These are phyloP conservation scores for Phylloscopus whistleri DNA, from an alignment of 2,113 vertebrate genomes.

Conservation along the genomic window DNA sequence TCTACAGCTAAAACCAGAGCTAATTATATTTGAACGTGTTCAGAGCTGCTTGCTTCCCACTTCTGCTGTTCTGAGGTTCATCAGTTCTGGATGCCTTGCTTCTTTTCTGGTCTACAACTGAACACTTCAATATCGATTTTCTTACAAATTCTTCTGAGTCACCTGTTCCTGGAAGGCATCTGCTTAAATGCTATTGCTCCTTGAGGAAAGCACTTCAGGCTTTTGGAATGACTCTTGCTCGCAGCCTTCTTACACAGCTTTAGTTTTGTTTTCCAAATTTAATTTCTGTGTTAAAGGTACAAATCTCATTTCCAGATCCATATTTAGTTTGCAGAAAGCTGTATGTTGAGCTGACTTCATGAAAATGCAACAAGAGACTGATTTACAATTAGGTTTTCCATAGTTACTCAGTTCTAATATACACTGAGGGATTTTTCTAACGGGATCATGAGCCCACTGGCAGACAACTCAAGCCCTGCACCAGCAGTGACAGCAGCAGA, in stretches of 20 bases:
- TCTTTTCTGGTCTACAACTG: background rate
- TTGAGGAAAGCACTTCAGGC: background rate
- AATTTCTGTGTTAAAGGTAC: background rate
- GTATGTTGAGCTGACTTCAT: background rate
- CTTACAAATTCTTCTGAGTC: background rate
- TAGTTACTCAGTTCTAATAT: background rate
- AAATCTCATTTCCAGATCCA: background rate
- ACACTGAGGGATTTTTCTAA: background rate
- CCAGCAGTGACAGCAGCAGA: background rate
- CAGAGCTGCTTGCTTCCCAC: background rate
- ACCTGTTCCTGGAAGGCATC: background rate
- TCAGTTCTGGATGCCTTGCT: rapidly evolving
- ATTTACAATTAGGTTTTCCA: background rate
- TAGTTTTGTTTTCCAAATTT: background rate
- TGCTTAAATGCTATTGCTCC: background rate
- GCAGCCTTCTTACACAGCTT: background rate
- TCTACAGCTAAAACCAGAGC: background rate
- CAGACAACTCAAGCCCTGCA: background rate
- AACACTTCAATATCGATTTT: background rate
- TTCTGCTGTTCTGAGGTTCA: background rate
- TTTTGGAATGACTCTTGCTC: background rate
- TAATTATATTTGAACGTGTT: rapidly evolving
- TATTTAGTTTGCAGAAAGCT: background rate
- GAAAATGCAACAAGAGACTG: background rate
- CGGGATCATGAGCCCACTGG: background rate